Evolutionary conservation across 2,113 vertebrate genomes (phyloP).

Genomic region (Oophaga pumilio): DNA sequence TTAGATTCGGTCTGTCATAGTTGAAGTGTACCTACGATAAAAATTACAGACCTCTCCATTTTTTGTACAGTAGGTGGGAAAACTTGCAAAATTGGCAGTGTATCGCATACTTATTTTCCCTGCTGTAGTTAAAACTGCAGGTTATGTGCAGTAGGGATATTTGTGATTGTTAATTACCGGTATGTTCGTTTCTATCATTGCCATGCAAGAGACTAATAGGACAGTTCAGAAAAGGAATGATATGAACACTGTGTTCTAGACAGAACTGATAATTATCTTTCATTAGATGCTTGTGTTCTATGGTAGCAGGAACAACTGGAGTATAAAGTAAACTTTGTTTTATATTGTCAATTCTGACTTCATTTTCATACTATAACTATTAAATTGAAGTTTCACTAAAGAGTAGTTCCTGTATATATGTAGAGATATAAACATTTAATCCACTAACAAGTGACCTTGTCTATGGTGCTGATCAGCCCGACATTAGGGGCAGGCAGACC

Average conservation of each 20-base stretch:
- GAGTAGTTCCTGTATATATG: background rate
- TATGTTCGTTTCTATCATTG: background rate
- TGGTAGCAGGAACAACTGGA: background rate
- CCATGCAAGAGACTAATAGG: background rate
- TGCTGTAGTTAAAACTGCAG: background rate
- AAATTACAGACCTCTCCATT: no score
- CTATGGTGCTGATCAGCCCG: no score
- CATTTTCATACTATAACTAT: background rate
- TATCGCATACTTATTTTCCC: no score
- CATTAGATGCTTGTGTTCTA: background rate
- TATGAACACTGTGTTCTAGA: constrained; percentile 10
- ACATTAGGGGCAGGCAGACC: no score
- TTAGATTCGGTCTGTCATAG: no score
- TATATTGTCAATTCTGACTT: background rate
- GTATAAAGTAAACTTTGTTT: background rate
- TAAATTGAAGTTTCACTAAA: background rate
- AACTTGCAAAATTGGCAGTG: no score
- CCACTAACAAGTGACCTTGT: no score
- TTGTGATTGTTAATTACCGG: background rate
- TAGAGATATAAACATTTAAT: no score
- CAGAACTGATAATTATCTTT: constrained; percentile 31
- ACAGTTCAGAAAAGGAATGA: constrained; percentile 21
- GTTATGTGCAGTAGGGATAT: background rate
- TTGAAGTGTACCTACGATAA: no score
- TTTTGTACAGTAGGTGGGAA: no score